Base-by-base conservation (phyloP, 2,113 vertebrate species). In the Triplophysa tibetana region DNA sequence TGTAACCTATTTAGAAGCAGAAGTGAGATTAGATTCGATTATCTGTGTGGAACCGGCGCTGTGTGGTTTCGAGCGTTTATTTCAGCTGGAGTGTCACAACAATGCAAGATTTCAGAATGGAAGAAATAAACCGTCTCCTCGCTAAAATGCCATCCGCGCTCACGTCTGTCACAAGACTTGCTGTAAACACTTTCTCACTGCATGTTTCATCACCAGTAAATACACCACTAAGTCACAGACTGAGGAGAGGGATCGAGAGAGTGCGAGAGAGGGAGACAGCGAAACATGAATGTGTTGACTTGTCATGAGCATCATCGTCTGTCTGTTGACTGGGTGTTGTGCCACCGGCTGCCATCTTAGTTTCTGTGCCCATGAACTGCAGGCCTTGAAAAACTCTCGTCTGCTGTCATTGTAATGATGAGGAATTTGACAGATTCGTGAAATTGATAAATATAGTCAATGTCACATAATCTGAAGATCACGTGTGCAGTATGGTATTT, bases 121-220 rank as follows among this genome's bases (percentile, higher is more conserved):
- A 60, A 81, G 33, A 78, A 72, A 68, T 86, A 81, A 66, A 80
- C 84, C 88, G 87, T 90, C 84, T 86, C 85, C 84, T 89, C 86
- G 86, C 90, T 80, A 88, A 89, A 87, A 84, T 93, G 90, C 85
- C 90, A 90, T 78, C 85, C 85, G 81, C 68, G 87, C 83, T 91
- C 88, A 88, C 77, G 85, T 92, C 90, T 81, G 79, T 81, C 85
- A 81, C 67, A 77, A 88, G 86, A 83, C 63, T 86, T 85, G 84
- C 38, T 50, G 76, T 72, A 65, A 82, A 75, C 75, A 74, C 60
- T 75, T 78, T 63, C 87, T 85, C 86, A 84, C 85, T 86, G 88
- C 79, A 75, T 76, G 26, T 66, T 77, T 83, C 86, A 82, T 69
- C 23, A 79, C 77, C 65, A 84, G 82, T 43, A 66, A 86, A 78